These are phyloP conservation scores for Oncorhynchus mykiss DNA, from an alignment of 2,113 vertebrate genomes.

Conservation along the genomic window DNA sequence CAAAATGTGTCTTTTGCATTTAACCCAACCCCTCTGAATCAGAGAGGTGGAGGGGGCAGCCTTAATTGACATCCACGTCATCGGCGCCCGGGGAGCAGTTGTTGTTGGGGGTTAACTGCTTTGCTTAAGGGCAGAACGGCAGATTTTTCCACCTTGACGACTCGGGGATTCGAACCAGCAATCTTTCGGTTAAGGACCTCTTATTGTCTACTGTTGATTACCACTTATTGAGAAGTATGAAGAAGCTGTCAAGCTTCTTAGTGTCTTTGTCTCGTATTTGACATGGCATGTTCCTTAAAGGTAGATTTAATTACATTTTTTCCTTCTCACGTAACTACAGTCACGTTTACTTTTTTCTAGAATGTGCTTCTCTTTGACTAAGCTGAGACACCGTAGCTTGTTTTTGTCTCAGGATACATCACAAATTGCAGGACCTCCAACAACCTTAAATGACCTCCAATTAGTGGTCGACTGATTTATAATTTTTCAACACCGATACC, in stretches of 20 bases:
- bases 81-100: too few species aligned
- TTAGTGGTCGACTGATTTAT: too few species aligned
- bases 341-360: not conserved
- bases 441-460: slow-evolving; percentile 27
- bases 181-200: not conserved
- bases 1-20: too few species aligned
- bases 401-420: slow-evolving; percentile 13
- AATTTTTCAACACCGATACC: too few species aligned
- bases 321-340: not conserved
- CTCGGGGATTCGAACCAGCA: too few species aligned
- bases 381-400: not conserved
- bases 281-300: not conserved
- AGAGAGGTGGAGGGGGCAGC: too few species aligned
- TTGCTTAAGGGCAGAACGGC: too few species aligned
- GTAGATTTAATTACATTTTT: not conserved
- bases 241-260: not conserved
- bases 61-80: too few species aligned
- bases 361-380: slow-evolving; percentile 33
- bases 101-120: too few species aligned
- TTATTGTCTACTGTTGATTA: not conserved
- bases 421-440: slow-evolving; percentile 18
- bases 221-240: too few species aligned
- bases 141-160: too few species aligned
- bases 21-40: too few species aligned
- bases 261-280: not conserved